A percentile compares a stretch with the other conserved stretches of the same genome.
Conservation (phyloP, 1,140 invertebrate species). For the Drosophila ambigua region DNA sequence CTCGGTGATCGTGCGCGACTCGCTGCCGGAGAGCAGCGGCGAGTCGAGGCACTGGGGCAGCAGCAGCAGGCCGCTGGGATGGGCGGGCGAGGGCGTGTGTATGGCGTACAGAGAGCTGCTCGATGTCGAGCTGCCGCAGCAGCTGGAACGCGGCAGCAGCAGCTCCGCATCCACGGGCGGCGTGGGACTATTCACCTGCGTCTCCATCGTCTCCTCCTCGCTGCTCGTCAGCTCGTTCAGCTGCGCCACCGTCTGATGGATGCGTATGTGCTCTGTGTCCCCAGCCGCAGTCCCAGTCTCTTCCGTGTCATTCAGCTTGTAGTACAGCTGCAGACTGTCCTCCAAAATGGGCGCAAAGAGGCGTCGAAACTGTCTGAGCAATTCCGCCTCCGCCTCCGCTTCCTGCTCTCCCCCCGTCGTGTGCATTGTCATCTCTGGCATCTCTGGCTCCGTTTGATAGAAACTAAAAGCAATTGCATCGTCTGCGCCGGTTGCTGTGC, state of each 20-base stretch:
- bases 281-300: not conserved
- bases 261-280: slow-evolving; percentile 64
- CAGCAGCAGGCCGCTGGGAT: slow-evolving; percentile 33
- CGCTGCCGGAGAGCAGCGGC: slow-evolving; percentile 43
- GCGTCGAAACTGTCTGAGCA: slow-evolving; percentile 66
- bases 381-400: slow-evolving; percentile 17
- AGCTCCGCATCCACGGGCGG: slow-evolving; percentile 13
- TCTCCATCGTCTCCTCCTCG: slow-evolving; percentile 65
- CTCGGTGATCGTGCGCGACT: slow-evolving; percentile 64
- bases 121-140: slow-evolving; percentile 52
- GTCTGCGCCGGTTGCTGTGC: slow-evolving; percentile 18
- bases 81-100: slow-evolving; percentile 64
- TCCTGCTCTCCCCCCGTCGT: slow-evolving; percentile 5
- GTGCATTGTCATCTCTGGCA: slow-evolving; percentile 7
- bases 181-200: slow-evolving; percentile 49
- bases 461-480: slow-evolving; percentile 75
- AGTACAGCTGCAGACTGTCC: slow-evolving; percentile 65
- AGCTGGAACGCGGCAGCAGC: slow-evolving; percentile 17
- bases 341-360: slow-evolving; percentile 70
- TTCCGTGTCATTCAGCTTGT: slow-evolving; percentile 58
- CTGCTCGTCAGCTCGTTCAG: slow-evolving; percentile 64
- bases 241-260: slow-evolving; percentile 73
- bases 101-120: slow-evolving; percentile 76
- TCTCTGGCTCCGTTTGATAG: slow-evolving; percentile 41
- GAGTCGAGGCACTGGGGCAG: slow-evolving; percentile 34